These are phyloP conservation scores for Pseudomyrmex cubaensis DNA, from an alignment of 1,140 invertebrate genomes.

Conservation along the genomic window DNA sequence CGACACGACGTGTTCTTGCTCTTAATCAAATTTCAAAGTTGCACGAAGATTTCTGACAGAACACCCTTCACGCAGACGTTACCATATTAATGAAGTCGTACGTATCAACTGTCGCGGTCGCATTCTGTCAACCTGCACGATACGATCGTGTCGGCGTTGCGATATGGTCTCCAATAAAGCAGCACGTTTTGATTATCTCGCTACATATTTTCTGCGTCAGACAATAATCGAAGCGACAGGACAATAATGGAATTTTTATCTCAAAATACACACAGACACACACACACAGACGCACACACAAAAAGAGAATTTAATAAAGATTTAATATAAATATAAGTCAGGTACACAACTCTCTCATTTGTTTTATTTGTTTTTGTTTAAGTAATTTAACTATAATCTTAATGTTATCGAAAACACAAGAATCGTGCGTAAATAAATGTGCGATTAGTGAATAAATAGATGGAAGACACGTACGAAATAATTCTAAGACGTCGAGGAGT, in stretches of 20 bases:
- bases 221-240: slow-evolving; percentile 8
- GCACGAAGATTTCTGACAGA: slow-evolving; percentile 28
- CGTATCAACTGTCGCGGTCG: slow-evolving; percentile 38
- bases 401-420: no score
- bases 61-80: slow-evolving; percentile 56
- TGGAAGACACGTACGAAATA: background rate
- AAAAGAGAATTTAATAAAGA: background rate
- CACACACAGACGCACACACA: background rate
- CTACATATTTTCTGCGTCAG: background rate
- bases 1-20: background rate
- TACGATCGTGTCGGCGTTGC: slow-evolving; percentile 10
- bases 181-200: background rate
- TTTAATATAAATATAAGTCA: background rate
- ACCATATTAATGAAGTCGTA: slow-evolving; percentile 50
- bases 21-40: slow-evolving; percentile 47
- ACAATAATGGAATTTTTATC: background rate
- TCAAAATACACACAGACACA: background rate
- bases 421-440: background rate
- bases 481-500: slow-evolving; percentile 16
- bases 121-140: slow-evolving; percentile 38
- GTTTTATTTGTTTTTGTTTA: no score
- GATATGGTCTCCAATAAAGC: slow-evolving; percentile 17
- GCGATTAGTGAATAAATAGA: background rate
- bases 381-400: no score
- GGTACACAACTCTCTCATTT: no score